These are phyloP conservation scores for Hemicordylus capensis DNA, from an alignment of 2,113 vertebrate genomes.

Conservation along the genomic window DNA sequence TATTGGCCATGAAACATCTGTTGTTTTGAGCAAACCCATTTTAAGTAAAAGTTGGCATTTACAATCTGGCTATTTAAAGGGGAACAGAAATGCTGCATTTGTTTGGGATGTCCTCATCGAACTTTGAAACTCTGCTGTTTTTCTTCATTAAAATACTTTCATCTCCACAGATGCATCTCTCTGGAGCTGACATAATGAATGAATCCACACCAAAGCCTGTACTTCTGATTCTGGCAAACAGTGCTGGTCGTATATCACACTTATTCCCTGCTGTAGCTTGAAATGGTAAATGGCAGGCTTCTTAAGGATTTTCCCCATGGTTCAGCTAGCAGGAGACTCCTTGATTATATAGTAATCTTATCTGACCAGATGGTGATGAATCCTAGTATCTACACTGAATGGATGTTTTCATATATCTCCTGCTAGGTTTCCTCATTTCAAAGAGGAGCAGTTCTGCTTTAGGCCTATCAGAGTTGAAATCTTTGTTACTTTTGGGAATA, in stretches of 20 bases:
- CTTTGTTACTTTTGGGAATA: slow-evolving; percentile 51
- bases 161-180: slow-evolving; percentile 46
- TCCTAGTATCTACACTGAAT: slow-evolving; percentile 64
- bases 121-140: slow-evolving; percentile 43
- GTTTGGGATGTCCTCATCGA: slow-evolving; percentile 23
- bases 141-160: slow-evolving; percentile 52
- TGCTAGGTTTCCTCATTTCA: slow-evolving; percentile 66
- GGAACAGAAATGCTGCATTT: slow-evolving; percentile 16
- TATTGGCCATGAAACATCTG: slow-evolving; percentile 66
- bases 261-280: slow-evolving; percentile 64
- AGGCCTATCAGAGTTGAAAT: slow-evolving; percentile 36
- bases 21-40: slow-evolving; percentile 56
- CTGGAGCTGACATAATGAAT: slow-evolving; percentile 44
- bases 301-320: slow-evolving; percentile 72
- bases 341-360: slow-evolving; percentile 74
- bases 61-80: slow-evolving; percentile 21
- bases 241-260: slow-evolving; percentile 54
- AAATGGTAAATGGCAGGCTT: slow-evolving; percentile 71
- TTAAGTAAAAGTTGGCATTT: slow-evolving; percentile 15
- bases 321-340: slow-evolving; percentile 71
- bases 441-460: slow-evolving; percentile 52
- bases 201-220: slow-evolving; percentile 42
- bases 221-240: slow-evolving; percentile 54
- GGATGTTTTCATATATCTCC: slow-evolving; percentile 71
- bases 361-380: slow-evolving; percentile 81